Evolutionary conservation across 2,888 invertebrate genomes (phyloP).

Genomic region (Tribolium freemani): DNA sequence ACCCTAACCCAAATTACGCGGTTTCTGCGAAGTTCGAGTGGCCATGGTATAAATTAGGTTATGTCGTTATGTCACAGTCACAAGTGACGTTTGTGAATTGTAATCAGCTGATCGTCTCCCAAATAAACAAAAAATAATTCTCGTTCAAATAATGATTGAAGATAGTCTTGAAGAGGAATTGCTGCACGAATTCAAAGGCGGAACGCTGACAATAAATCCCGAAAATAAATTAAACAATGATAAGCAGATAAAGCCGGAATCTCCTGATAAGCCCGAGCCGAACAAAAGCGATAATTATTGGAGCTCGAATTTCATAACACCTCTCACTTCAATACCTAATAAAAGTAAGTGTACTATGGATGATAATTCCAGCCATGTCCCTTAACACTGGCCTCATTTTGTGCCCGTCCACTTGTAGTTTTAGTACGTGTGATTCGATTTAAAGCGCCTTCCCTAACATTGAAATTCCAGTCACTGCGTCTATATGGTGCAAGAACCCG

Average conservation of each 20-base stretch:
- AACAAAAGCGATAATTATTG: conserved; percentile 53
- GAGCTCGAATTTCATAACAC: conserved; percentile 62
- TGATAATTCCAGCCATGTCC: conserved; percentile 50
- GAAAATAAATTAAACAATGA: conserved; percentile 46
- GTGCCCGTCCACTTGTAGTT: conserved; percentile 54
- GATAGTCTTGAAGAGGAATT: conserved; percentile 69
- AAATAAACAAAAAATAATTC: conserved; percentile 1
- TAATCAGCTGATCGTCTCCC: not conserved
- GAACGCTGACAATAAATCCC: conserved; percentile 65
- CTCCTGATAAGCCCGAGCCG: conserved; percentile 41
- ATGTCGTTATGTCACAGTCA: not conserved
- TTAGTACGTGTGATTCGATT: conserved; percentile 45
- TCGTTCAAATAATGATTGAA: conserved; percentile 51
- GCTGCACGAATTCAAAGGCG: conserved; percentile 72
- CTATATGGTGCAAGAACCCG: conserved; percentile 57
- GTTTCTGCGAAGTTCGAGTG: too few species aligned
- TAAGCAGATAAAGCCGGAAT: conserved; percentile 37
- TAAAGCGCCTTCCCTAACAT: not conserved
- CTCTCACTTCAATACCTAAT: conserved; percentile 62
- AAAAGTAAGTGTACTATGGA: conserved; percentile 58
- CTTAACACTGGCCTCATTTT: conserved; percentile 57
- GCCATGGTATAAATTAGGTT: not conserved
- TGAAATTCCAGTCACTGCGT: conserved; percentile 59
- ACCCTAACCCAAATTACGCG: too few species aligned
- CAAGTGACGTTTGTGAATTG: too few species aligned